Evolutionary conservation across 2,888 invertebrate genomes (phyloP), one percentile per base, ranked within the genome.

Genomic region (Agrochola circellaris): DNA sequence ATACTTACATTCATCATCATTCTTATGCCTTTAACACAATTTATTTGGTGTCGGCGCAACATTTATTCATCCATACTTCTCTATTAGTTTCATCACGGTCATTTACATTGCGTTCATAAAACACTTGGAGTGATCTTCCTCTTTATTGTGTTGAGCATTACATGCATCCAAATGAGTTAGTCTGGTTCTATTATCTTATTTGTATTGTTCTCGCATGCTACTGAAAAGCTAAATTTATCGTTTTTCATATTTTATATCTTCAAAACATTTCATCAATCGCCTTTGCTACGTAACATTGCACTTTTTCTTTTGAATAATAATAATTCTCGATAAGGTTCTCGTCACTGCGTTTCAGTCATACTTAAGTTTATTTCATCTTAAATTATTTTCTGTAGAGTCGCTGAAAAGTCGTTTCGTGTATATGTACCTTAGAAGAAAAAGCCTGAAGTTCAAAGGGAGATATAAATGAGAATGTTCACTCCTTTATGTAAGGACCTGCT

Each of bases 381-480:
- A 81, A 82, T 81, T 73, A 82, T 84, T 68, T 84, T 73, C 30
- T 26, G 60, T 69, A 20, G 70, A 80, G 54, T 71, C 72, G 73
- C 87, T 89, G 88, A 89, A 90, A 91, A 89, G 58, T 79, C 45
- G 77, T 83, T 77, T 77, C 73, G 84, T 91, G 89, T 89, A 83
- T 85, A 89, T 80, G 86, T 76, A 82, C 84, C 92, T 87, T 89
- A 89, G 92, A 93, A 93, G 91, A 92, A 92, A 93, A 92, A 93
- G 91, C 91, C 90, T 93, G 58, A 91, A 91, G 89, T 93, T 94
- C 94, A 94, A 94, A 94, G 94, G 88, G 92, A 93, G 89, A 91
- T 91, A 91, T 90, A 90, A 92, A 92, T 91, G 91, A 91, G 92
- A 92, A 93, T 90, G 85, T 89, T 88, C 89, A 88, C 88, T 88